Base-by-base conservation (phyloP, 2,888 invertebrate genomes). In the Colletes collaris region DNA sequence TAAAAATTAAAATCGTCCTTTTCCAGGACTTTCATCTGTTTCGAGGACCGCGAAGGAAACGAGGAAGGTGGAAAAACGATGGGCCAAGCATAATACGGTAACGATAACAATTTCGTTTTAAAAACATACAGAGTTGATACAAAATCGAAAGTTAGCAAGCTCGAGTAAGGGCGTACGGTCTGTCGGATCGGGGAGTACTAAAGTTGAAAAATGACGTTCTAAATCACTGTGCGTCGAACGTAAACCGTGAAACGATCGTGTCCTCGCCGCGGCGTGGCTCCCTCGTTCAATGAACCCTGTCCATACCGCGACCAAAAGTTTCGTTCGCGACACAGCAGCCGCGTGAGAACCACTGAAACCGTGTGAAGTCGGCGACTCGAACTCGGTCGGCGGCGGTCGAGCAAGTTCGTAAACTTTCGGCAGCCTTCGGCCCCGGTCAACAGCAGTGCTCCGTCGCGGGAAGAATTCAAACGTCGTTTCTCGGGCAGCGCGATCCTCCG, bases 401-500 rank as follows among this genome's bases (percentile, higher is more conserved):
- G 7, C 5, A 3, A 11, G 44, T 1, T 76, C 77, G 77, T 40
- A 16, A 27, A 16, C 35, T 13, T 8, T 35, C 69, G 77, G 6
- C n/a, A 1, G 2, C 49, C 62, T 64, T 74, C 82, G 81, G 62
- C n/a, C 60, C 27, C 27, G 8, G 53, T 35, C 60, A 76, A 76
- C 69, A 60, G 37, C 68, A 71, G 63, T 66, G 81, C 79, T 69
- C 44, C 76, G 80, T 53, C 68, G 83, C 83, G 83, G 80, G 79
- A 83, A 83, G 76, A 77, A 83, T 82, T 82, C 79, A 76, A 83
- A 82, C 65, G 73, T 62, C 69, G 59, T 73, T 56, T 46, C 59
- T 55, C 50, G 27, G 49, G 19, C 46, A 19, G 64, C 52, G 64
- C 35, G 27, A 64, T n/a, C 10, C 65, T 44, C 27, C n/a, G 27